Evolutionary conservation across 2,797 vertebrate species (phyloP).

Genomic region (Sternarchorhynchus goeldii): DNA sequence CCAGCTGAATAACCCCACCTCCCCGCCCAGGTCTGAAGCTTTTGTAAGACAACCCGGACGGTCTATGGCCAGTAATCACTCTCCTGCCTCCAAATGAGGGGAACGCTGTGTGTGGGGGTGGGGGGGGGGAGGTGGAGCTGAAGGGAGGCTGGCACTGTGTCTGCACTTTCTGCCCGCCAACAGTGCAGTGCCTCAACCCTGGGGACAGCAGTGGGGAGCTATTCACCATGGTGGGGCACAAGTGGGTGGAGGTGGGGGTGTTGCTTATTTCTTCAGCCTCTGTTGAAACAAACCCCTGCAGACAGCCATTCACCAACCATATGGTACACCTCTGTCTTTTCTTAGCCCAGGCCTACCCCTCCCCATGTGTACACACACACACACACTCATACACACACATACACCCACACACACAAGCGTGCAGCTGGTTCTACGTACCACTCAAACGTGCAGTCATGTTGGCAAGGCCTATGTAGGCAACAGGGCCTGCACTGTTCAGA

Average conservation of each 20-base stretch:
- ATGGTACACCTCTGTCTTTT: constrained; percentile 67
- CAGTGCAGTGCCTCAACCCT: constrained; percentile 62
- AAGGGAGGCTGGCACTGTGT: constrained; percentile 52
- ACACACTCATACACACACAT: no score
- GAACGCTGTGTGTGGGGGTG: constrained; percentile 13
- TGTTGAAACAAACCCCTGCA: constrained; percentile 66
- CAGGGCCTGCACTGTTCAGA: no score
- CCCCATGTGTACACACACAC: background rate
- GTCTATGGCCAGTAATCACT: constrained; percentile 57
- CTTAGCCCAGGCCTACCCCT: constrained; percentile 47
- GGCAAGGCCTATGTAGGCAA: no score
- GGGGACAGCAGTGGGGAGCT: constrained; percentile 51
- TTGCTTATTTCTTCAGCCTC: constrained; percentile 16
- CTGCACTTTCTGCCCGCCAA: constrained; percentile 57
- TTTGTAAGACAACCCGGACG: constrained; percentile 44
- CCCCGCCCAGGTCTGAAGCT: constrained; percentile 15
- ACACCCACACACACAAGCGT: background rate
- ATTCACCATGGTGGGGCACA: constrained; percentile 53
- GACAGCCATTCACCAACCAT: constrained; percentile 68
- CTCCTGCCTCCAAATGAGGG: constrained; percentile 52
- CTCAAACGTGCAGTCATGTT: background rate
- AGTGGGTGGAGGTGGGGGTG: constrained; percentile 20
- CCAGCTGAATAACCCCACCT: background rate
- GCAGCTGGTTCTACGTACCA: background rate
- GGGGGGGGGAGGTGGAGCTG: constrained; percentile 31